phyloP scores from a whole-genome alignment of 2,888 invertebrate genomes.

The Metacarcinus magister region DNA sequence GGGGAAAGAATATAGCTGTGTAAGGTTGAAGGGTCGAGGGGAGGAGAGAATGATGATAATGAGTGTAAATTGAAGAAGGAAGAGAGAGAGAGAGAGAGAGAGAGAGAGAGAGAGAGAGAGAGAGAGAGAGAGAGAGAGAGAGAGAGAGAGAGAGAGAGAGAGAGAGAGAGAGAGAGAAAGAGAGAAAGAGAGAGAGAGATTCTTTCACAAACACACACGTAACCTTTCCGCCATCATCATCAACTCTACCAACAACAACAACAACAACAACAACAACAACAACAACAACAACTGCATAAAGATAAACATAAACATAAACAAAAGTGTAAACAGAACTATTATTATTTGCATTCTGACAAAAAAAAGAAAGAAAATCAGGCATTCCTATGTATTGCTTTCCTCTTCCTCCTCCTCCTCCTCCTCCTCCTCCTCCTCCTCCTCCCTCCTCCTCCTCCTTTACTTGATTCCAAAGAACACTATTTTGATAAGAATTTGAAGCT shows the following conservation, averaged over 20 bases:
- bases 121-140: constrained; percentile 48
- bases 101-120: constrained; percentile 46
- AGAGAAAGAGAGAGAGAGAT: not conserved
- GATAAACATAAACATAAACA: not conserved
- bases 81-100: not conserved
- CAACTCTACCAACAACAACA: not conserved
- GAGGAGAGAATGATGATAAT: constrained; percentile 18
- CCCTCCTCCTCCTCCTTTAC: not conserved
- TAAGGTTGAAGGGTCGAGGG: not conserved
- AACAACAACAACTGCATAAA: not conserved
- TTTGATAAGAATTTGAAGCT: not conserved
- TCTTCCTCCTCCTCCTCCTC: constrained; percentile 38
- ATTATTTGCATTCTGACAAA: not conserved
- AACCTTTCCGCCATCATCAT: not conserved
- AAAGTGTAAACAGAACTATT: not conserved
- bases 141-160: constrained; percentile 19
- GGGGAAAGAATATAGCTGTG: not conserved
- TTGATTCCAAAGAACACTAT: not conserved
- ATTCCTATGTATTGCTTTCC: not conserved
- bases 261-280: not conserved
- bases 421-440: not conserved
- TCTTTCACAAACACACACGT: not conserved
- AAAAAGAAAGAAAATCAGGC: not conserved
- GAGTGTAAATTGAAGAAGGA: not conserved
- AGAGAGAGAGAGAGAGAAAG: constrained; percentile 40